These are phyloP conservation scores for Poeciliopsis occidentalis DNA, from an alignment of 2,113 vertebrate species.

Conservation along the genomic window DNA sequence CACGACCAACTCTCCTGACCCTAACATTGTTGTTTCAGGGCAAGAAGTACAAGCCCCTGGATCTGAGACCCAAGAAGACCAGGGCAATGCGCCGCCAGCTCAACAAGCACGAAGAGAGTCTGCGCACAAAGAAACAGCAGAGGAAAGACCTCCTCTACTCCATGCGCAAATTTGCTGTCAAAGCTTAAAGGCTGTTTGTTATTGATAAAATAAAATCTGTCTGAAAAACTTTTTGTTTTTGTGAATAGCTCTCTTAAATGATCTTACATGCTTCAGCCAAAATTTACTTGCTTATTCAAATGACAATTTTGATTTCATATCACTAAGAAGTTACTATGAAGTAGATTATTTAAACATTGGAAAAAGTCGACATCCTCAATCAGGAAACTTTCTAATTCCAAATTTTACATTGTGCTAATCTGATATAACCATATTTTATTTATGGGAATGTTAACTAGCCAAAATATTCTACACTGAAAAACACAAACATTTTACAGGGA, in stretches of 20 bases:
- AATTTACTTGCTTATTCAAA: background rate
- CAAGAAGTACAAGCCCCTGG: constrained; percentile 97
- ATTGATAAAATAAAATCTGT: constrained; percentile 75
- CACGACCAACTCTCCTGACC: background rate
- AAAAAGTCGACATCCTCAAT: too few relatives aligned
- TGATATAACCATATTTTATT: too few relatives aligned
- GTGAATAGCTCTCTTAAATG: too few relatives aligned
- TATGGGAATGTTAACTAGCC: too few relatives aligned
- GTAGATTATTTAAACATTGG: background rate
- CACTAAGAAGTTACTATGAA: background rate
- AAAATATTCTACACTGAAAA: too few relatives aligned
- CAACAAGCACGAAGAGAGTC: constrained; percentile 90
- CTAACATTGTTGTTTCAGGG: constrained; percentile 75
- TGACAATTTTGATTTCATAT: background rate
- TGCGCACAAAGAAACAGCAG: constrained; percentile 96
- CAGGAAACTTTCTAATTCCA: too few relatives aligned
- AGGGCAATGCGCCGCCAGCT: constrained; percentile 91
- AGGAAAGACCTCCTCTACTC: constrained; percentile 92
- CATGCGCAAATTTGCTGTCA: constrained; percentile 91
- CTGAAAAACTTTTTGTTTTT: too few relatives aligned
- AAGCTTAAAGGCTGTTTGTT: constrained; percentile 84
- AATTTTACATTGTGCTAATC: too few relatives aligned
- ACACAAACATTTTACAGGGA: too few relatives aligned
- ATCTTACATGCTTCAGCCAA: background rate
- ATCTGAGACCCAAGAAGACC: constrained; percentile 97